phyloP scores from a whole-genome alignment of 1,140 invertebrate species.

The Delia radicum region DNA sequence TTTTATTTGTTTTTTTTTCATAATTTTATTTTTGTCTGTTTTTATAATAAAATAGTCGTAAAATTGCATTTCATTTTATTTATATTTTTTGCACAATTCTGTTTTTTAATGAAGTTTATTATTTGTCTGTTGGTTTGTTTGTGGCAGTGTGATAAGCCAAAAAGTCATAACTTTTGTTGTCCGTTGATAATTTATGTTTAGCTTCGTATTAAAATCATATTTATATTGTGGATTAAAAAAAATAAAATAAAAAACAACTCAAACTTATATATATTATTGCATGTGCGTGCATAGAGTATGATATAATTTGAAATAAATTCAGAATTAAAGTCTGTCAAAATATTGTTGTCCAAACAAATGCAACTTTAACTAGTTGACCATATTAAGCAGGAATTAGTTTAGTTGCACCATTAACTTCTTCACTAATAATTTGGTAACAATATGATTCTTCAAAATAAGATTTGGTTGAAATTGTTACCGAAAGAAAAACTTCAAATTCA shows the following conservation, averaged over 20 bases:
- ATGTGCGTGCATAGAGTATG: too few relatives aligned
- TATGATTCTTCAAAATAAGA: too few relatives aligned
- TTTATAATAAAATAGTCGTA: constrained; percentile 14
- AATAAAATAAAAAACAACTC: constrained; percentile 2
- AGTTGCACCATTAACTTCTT: too few relatives aligned
- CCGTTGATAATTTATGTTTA: constrained; percentile 13
- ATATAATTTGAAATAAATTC: too few relatives aligned
- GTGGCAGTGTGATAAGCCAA: constrained; percentile 14
- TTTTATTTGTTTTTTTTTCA: not conserved
- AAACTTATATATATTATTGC: too few relatives aligned
- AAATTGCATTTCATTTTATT: constrained; percentile 5
- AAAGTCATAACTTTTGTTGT: constrained; percentile 22
- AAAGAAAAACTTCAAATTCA: too few relatives aligned
- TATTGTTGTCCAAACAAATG: too few relatives aligned
- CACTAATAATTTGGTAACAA: too few relatives aligned
- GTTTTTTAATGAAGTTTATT: constrained; percentile 19
- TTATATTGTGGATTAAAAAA: constrained; percentile 12
- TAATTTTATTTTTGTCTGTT: not conserved
- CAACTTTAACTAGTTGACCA: too few relatives aligned
- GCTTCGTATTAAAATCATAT: constrained; percentile 21
- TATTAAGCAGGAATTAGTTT: too few relatives aligned
- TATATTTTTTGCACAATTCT: constrained; percentile 1
- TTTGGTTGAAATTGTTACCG: too few relatives aligned
- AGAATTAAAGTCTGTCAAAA: too few relatives aligned
- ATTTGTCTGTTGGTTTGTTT: not conserved